Base-by-base conservation (phyloP, 2,888 invertebrate genomes). In the Cheilosia grossa region DNA sequence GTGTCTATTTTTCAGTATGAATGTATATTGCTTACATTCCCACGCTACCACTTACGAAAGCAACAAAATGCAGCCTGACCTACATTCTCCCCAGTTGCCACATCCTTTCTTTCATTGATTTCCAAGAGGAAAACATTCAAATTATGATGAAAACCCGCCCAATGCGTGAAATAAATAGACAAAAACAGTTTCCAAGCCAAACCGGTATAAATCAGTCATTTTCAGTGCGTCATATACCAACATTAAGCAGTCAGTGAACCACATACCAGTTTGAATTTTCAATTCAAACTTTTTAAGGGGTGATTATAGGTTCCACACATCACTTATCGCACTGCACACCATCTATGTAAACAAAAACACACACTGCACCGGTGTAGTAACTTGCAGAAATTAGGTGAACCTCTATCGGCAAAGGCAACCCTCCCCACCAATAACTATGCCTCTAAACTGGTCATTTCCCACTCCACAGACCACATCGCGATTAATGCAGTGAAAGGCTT, bases 261-360 rank as follows among this genome's bases (percentile, higher is more conserved):
- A 4, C 42, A 44, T n/a, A 61, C 54, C 21, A 40, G 73, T 44
- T 67, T 40, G 19, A 30, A 30, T 19, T 21, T 47, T 49, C n/a
- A 51, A 24, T 17, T 58, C 15, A 13, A 37, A 73, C 44, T 33
- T 37, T 33, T 69, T 69, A 56, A 61, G 69, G 64, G 58, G 80
- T 70, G 59, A 83, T 74, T 80, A 66, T 58, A 47, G 42, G 24
- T 19, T 24, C 17, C 40, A 47, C 59, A 47, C 59, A 54, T 24
- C 3, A 37, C 40, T 24, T 47, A 37, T 30, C 24, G 40, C 37
- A 42, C 37, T 30, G 17, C 10, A 53, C 59, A 59, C 9, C 75
- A 78, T 66, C 53, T 64, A 66, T 80, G 83, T 83, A 83, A 83
- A 83, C 83, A 83, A 80, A 78, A 83, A 83, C 83, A 74, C 74